A percentile compares a stretch with the other conserved stretches of the same genome.
Evolutionary conservation across 2,888 invertebrate genomes (phyloP).

Genomic region (Sceliomorpha sp.): DNA sequence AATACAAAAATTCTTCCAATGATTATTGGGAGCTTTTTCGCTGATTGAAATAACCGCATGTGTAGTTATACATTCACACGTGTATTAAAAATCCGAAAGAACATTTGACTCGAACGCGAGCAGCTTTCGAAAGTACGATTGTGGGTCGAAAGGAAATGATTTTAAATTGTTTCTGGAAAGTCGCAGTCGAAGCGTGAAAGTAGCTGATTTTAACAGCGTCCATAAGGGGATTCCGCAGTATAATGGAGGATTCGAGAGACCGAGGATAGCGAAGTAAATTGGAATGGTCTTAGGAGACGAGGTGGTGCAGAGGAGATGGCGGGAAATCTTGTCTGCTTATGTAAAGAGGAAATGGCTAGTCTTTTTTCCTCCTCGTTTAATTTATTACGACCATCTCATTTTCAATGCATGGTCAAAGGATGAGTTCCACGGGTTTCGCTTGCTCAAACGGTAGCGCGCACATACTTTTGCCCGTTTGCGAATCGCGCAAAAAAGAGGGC

Average conservation of each 20-base stretch:
- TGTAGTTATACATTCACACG: too few relatives aligned
- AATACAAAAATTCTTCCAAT: too few relatives aligned
- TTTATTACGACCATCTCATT: constrained; percentile 7
- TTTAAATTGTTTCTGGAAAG: constrained; percentile 42
- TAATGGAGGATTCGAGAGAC: constrained; percentile 38
- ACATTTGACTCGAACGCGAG: too few relatives aligned
- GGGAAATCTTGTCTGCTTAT: constrained; percentile 38
- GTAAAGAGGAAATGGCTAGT: constrained; percentile 17
- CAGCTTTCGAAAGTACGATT: constrained; percentile 6
- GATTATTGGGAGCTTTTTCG: too few relatives aligned
- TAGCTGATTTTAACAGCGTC: constrained; percentile 46
- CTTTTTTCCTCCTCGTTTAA: constrained; percentile 15
- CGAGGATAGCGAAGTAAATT: constrained; percentile 40
- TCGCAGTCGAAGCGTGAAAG: constrained; percentile 41
- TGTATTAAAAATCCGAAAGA: too few relatives aligned
- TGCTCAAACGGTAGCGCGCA: background rate
- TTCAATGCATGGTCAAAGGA: constrained; percentile 4
- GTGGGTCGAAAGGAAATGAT: constrained; percentile 18
- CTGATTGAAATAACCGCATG: too few relatives aligned
- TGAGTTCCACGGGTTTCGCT: constrained; percentile 1
- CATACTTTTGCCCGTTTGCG: background rate
- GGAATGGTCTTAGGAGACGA: constrained; percentile 41
- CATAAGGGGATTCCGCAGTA: constrained; percentile 41
- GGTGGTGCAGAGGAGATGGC: constrained; percentile 6
- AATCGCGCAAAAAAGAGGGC: background rate